phyloP scores from a whole-genome alignment of 2,888 invertebrate genomes.

The Rhorus exstirpatorius region DNA sequence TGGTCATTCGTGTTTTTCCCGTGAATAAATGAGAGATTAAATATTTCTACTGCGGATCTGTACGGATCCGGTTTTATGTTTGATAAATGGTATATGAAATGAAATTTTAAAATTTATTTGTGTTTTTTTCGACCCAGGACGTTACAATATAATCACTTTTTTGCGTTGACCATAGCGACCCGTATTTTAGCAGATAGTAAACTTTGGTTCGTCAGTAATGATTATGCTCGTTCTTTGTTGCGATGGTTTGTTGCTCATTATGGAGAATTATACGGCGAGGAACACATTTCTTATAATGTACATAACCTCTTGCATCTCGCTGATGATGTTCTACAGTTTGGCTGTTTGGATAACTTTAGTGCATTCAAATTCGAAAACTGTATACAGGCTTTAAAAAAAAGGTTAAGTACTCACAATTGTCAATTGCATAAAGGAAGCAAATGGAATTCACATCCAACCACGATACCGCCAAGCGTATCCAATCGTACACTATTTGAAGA shows the following conservation, averaged over 20 bases:
- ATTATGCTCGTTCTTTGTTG: conserved; percentile 70
- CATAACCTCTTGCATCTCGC: conserved; percentile 74
- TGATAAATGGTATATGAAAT: too few relatives aligned
- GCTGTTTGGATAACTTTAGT: conserved; percentile 71
- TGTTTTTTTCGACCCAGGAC: too few relatives aligned
- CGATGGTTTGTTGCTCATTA: conserved; percentile 69
- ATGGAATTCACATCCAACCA: conserved; percentile 21
- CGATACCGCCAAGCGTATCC: conserved; percentile 40
- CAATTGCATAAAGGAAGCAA: conserved; percentile 61
- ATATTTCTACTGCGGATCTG: too few relatives aligned
- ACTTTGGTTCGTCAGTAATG: conserved; percentile 52
- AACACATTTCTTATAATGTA: conserved; percentile 71
- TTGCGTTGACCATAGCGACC: conserved; percentile 70
- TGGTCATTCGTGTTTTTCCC: too few relatives aligned
- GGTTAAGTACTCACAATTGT: conserved; percentile 62
- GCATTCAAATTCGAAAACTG: conserved; percentile 72
- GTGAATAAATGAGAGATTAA: too few relatives aligned
- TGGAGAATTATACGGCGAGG: conserved; percentile 65
- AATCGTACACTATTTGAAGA: conserved; percentile 30
- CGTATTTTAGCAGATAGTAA: conserved; percentile 68
- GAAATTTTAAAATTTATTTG: too few relatives aligned
- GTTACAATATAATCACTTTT: conserved; percentile 73
- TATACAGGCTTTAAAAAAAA: conserved; percentile 68
- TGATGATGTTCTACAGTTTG: conserved; percentile 69
- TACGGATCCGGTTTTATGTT: too few relatives aligned